Base-by-base conservation (phyloP, 1,140 invertebrate species). In the Drosophila quadrilineata region DNA sequence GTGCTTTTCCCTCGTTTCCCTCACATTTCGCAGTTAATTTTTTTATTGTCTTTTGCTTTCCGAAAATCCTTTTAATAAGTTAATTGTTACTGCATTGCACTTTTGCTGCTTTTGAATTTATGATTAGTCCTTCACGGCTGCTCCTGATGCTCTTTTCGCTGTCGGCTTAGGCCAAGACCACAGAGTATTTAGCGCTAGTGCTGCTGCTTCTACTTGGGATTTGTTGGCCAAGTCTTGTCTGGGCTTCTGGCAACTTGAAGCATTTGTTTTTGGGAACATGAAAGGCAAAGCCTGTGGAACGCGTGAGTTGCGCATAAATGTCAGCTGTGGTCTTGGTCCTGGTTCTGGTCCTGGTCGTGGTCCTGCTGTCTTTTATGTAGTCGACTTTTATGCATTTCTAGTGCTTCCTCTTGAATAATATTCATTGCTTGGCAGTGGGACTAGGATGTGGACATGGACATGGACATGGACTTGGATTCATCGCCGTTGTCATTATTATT, bases 71-170 rank as follows among this genome's bases (percentile, higher is more conserved):
- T 87, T 77, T 87, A 87, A 87, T 87, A 87, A 87, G 74, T 84
- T 87, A 87, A 87, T 87, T 87, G 82, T 87, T 82, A 77, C 67
- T 67, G 79, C 60, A 56, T 58, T 79, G 79, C 80, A 79, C 79
- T 85, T 79, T 85, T 67, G 79, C 69, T 33, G 77, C 79, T 77
- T 84, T 77, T 67, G 73, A 82, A 82, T 77, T 82, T 82, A 82
- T 77, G 79, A 82, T 84, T 85, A 85, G 79, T 53, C 63, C 40
- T 50, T 67, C 60, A 26, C 29, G 41, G 41, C 36, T 40, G 60
- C 26, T 26, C 12, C 29, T 40, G 48, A 52, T 19, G n/a, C n/a
- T n/a, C n/a, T n/a, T n/a, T n/a, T n/a, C n/a, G n/a, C n/a, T n/a
- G 29, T 22, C 31, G 62, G 36, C 38, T 59, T 67, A 50, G 35